A percentile compares a stretch with the other conserved stretches of the same genome.
Evolutionary conservation across 2,888 invertebrate genomes (phyloP).

Genomic region (Phyllotreta striolata): DNA sequence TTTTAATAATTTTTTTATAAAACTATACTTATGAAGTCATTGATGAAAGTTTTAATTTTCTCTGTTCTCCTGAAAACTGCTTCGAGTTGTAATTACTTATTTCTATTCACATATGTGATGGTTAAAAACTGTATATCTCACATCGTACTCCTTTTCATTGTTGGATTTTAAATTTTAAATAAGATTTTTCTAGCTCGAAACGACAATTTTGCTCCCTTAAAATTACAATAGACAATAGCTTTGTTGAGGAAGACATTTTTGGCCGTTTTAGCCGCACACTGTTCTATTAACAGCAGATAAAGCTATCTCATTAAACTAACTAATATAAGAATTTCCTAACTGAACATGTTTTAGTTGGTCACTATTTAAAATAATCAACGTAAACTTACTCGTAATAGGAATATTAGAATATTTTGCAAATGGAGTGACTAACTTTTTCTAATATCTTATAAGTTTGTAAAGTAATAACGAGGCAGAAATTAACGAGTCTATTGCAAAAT

Average conservation of each 20-base stretch:
- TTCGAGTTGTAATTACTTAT: too few species aligned
- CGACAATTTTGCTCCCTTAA: conserved; percentile 57
- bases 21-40: too few species aligned
- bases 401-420: conserved; percentile 4
- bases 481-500: too few species aligned
- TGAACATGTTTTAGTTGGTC: conserved; percentile 26
- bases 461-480: too few species aligned
- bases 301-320: conserved; percentile 47
- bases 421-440: background rate
- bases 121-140: conserved; percentile 25
- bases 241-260: conserved; percentile 61
- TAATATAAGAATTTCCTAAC: conserved; percentile 30
- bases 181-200: conserved; percentile 51
- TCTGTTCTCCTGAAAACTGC: too few species aligned
- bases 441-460: too few species aligned
- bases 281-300: conserved; percentile 57
- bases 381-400: background rate
- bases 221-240: conserved; percentile 54
- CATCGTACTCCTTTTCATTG: conserved; percentile 3
- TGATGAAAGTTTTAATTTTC: too few species aligned
- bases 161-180: background rate
- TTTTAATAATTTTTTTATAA: too few species aligned
- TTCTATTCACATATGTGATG: too few species aligned
- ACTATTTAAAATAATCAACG: conserved; percentile 12
- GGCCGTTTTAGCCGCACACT: conserved; percentile 58